Conservation (phyloP, 2,888 invertebrate genomes). For the Drosophila barbarae region DNA sequence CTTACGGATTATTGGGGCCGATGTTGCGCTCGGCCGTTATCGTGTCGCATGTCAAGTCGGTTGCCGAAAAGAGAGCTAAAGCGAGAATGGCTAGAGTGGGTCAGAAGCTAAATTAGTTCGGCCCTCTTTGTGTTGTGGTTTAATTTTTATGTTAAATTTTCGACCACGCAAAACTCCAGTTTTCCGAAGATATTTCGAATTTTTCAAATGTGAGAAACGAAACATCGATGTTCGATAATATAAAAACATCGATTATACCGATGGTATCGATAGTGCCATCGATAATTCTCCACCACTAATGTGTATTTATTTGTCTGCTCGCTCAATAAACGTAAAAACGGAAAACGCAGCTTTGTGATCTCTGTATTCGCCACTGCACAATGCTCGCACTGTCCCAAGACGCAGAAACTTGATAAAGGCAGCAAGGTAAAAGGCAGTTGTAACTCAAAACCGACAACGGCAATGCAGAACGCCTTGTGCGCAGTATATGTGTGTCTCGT, state of each 20-base stretch:
- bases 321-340: conserved; percentile 42
- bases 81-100: too few species aligned
- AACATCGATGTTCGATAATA: too few species aligned
- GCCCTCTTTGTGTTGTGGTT: too few species aligned
- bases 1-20: conserved; percentile 38
- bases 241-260: too few species aligned
- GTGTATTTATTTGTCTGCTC: conserved; percentile 37
- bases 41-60: background rate
- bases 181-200: too few species aligned
- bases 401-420: conserved; percentile 56
- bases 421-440: conserved; percentile 57
- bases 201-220: too few species aligned
- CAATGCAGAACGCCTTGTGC: conserved; percentile 38
- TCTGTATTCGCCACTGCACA: conserved; percentile 12
- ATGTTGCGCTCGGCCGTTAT: conserved; percentile 7
- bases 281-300: background rate
- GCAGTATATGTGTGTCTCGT: conserved; percentile 18
- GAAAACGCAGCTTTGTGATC: conserved; percentile 19
- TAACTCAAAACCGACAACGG: conserved; percentile 47
- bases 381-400: conserved; percentile 31
- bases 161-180: too few species aligned
- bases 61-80: background rate
- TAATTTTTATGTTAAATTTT: too few species aligned
- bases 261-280: too few species aligned
- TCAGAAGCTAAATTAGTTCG: too few species aligned